Conservation (phyloP, 2,797 vertebrate genomes). For the Halcyon leucocephala region DNA sequence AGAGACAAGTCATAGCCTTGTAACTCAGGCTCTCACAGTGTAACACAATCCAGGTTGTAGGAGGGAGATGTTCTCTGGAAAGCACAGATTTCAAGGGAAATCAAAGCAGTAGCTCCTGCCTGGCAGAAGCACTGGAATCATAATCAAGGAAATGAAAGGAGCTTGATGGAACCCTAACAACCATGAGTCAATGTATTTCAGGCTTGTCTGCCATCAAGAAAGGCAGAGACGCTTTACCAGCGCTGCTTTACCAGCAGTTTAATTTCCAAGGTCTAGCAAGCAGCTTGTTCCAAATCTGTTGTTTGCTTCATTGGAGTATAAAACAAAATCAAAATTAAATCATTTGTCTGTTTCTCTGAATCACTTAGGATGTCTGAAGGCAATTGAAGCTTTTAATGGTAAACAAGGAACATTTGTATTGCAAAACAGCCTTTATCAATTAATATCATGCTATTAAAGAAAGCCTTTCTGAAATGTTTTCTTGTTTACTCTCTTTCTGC, state of each 20-base stretch:
- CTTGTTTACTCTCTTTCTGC: not conserved
- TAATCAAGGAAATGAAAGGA: slow-evolving; percentile 55
- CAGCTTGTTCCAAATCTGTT: slow-evolving; percentile 67
- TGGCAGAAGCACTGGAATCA: slow-evolving; percentile 2
- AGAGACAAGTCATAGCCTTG: not conserved
- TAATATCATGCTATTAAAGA: not conserved
- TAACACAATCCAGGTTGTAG: not conserved
- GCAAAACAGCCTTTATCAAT: slow-evolving; percentile 17
- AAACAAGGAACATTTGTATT: slow-evolving; percentile 15
- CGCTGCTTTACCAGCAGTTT: slow-evolving; percentile 16
- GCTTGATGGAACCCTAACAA: slow-evolving; percentile 49
- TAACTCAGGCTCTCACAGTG: not conserved
- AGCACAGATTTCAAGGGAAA: slow-evolving; percentile 40
- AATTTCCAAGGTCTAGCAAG: slow-evolving; percentile 59
- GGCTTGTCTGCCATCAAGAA: slow-evolving; percentile 50
- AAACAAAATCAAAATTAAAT: slow-evolving; percentile 57
- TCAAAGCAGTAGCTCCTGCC: not conserved
- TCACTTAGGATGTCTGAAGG: slow-evolving; percentile 25
- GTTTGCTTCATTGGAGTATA: slow-evolving; percentile 46
- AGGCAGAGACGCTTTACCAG: not conserved
- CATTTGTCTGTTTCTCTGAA: slow-evolving; percentile 35
- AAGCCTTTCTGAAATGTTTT: not conserved
- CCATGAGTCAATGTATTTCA: slow-evolving; percentile 51
- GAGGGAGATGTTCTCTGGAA: not conserved
- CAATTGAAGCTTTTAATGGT: slow-evolving; percentile 25